Evolutionary conservation across 2,888 invertebrate genomes (phyloP).

Genomic region (Conus canariensis): DNA sequence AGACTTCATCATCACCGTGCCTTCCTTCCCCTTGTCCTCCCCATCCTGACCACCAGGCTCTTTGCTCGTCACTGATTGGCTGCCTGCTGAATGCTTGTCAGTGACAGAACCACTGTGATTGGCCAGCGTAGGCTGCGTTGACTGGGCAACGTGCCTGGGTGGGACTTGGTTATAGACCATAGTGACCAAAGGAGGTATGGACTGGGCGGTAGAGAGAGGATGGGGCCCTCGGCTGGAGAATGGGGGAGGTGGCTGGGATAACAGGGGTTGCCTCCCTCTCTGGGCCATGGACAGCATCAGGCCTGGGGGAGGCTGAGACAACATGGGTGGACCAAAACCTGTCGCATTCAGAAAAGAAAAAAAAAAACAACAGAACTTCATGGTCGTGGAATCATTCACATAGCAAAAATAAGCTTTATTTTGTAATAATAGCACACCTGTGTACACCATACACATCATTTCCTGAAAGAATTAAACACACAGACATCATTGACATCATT

Average conservation of each 20-base stretch:
- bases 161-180: conserved; percentile 4
- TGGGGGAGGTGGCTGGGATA: conserved; percentile 39
- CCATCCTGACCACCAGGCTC: neutral
- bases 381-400: too few species aligned
- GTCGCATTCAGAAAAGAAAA: neutral
- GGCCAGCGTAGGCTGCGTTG: conserved; percentile 42
- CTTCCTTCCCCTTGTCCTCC: conserved; percentile 14
- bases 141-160: conserved; percentile 46
- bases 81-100: neutral
- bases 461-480: too few species aligned
- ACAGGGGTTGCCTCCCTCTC: conserved; percentile 17
- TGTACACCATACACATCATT: too few species aligned
- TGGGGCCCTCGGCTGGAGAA: conserved; percentile 48
- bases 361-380: too few species aligned
- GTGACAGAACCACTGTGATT: conserved; percentile 22
- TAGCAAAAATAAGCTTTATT: too few species aligned
- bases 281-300: neutral
- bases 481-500: too few species aligned
- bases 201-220: conserved; percentile 36
- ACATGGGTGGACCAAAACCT: conserved; percentile 25
- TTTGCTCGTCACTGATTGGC: neutral
- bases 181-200: neutral
- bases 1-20: neutral
- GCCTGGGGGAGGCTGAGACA: conserved; percentile 19
- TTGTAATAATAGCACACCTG: too few species aligned